Conservation (phyloP, 2,113 vertebrate species). For the Brevimyrus niger region DNA sequence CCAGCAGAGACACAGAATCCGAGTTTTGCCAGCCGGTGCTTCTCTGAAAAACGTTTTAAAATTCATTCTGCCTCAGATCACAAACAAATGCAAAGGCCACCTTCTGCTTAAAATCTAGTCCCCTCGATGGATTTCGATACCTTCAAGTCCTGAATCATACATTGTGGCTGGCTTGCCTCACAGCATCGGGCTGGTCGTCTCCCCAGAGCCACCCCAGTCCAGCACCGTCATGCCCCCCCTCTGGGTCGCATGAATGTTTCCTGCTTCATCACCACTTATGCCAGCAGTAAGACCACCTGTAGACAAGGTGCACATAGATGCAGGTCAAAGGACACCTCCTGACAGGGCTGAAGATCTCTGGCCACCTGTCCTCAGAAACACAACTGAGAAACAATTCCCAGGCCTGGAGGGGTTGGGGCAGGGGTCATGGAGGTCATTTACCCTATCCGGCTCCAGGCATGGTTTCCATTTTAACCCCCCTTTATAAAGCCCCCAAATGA, state of each 20-base stretch:
- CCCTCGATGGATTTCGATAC: not conserved
- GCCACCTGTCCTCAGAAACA: not conserved
- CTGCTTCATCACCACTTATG: not conserved
- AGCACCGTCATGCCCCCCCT: not conserved
- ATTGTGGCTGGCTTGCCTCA: not conserved
- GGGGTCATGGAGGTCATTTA: not conserved
- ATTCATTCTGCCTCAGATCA: not conserved
- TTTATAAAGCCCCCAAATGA: constrained; percentile 2
- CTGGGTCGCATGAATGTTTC: not conserved
- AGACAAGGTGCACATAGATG: not conserved
- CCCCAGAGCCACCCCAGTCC: not conserved
- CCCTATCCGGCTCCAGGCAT: not conserved
- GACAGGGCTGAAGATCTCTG: not conserved
- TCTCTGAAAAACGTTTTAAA: not conserved
- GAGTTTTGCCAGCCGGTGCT: not conserved
- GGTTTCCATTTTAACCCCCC: constrained; percentile 40
- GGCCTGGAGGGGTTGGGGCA: not conserved
- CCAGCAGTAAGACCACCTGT: not conserved
- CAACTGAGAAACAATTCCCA: too few species aligned
- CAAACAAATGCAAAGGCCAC: not conserved
- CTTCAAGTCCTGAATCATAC: not conserved
- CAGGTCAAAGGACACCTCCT: not conserved
- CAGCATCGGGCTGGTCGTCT: not conserved
- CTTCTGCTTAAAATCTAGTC: not conserved
- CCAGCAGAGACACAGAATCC: not conserved